Evolutionary conservation across 2,113 vertebrate genomes (phyloP), one percentile per base, ranked within the genome.

Genomic region (Elgaria multicarinata): DNA sequence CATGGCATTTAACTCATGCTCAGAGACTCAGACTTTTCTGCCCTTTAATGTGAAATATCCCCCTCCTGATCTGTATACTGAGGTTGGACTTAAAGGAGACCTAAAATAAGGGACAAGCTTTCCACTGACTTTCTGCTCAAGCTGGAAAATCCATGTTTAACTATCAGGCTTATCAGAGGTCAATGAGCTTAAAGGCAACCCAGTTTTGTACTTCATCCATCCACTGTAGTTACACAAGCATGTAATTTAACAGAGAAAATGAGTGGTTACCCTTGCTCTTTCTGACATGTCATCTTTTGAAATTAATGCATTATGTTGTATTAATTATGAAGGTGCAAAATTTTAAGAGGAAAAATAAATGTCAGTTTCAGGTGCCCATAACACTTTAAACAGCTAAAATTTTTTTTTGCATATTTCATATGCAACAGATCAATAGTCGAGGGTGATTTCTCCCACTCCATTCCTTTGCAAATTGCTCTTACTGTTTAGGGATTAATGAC

Each of bases 51-150:
- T 84, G 91, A 93, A 93, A 86, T 53, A 31, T 31, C 12, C 31
- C 2, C 2, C 55, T 92, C 62, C 83, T 75, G 66, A 50, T 64
- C 80, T 81, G 22, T 89, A 77, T 22, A 88, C 90, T 18, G 3
- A 86, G 90, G 93, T 86, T 58, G 90, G 89, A 80, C 83, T 62
- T 72, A 89, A 93, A 89, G 90, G 89, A 90, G 62, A 46, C 90
- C 91, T 90, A 93, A 66, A 93, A 92, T 86, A 93, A 46, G n/a
- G 12, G 22, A 76, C 46, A 69, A 76, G 44, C 28, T 44, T 80
- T 83, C 26, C 36, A 36, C 2, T 66, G 78, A 62, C 58, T 71
- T 71, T 84, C 53, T 84, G 44, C 28, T 62, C 42, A 44, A 71
- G 24, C n/a, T 69, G 64, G 39, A 87, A 90, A 84, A 76, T 31